Percentiles rank a stretch among this genome's conserved stretches.
Conservation (phyloP, 2,888 invertebrate species). For the Sussaba pulchella region DNA sequence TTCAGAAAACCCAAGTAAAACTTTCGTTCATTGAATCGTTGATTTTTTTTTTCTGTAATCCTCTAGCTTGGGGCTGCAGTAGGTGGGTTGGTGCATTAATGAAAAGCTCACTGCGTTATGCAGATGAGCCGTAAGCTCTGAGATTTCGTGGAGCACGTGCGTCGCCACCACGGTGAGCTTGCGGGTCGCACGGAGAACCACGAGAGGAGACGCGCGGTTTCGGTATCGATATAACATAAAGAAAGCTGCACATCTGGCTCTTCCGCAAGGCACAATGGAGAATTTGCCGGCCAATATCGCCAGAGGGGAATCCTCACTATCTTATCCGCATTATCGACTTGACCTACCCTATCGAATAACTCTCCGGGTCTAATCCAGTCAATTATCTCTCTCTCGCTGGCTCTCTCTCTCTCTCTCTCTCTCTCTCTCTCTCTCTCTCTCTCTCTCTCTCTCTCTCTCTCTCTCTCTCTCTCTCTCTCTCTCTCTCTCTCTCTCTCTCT, state of each 20-base stretch:
- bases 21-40: neutral
- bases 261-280: conserved; percentile 60
- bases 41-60: conserved; percentile 1
- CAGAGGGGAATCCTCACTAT: conserved; percentile 29
- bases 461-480: neutral
- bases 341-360: conserved; percentile 18
- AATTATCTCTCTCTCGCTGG: neutral
- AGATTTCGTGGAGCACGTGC: conserved; percentile 26
- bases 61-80: neutral
- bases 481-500: neutral
- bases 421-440: conserved; percentile 10
- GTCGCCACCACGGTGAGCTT: neutral
- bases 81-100: neutral
- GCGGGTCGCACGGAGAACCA: neutral
- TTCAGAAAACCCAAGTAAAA: neutral
- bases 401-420: too few relatives aligned
- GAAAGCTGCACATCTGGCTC: conserved; percentile 71
- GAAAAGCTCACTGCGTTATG: conserved; percentile 15
- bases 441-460: too few relatives aligned
- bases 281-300: conserved; percentile 66
- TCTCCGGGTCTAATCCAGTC: conserved; percentile 48
- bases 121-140: conserved; percentile 10
- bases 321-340: conserved; percentile 8
- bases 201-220: conserved; percentile 16
- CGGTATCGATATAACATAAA: conserved; percentile 71